A percentile compares a stretch with the other conserved stretches of the same genome.
Conservation (phyloP, 2,888 invertebrate species). For the Ectobius pallidus region DNA sequence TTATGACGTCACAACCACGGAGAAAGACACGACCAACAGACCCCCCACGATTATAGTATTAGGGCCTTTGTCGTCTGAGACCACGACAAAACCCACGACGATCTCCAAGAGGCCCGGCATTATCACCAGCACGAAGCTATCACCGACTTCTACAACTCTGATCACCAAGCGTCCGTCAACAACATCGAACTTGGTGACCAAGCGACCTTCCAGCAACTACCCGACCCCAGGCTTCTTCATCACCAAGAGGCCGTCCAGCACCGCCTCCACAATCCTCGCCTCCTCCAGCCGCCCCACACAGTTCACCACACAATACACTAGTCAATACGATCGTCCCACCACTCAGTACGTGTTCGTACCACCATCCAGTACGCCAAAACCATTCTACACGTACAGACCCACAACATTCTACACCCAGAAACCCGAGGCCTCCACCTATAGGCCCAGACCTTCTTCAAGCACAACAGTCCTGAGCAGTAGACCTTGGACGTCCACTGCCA, state of each 20-base stretch:
- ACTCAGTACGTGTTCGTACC: not conserved
- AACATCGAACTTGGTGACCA: not conserved
- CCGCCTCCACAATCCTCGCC: not conserved
- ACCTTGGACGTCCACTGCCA: constrained; percentile 7
- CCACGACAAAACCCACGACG: constrained; percentile 35
- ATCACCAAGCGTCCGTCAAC: not conserved
- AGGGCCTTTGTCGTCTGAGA: constrained; percentile 52
- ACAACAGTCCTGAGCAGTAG: constrained; percentile 19
- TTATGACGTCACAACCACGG: constrained; percentile 7
- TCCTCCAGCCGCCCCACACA: not conserved
- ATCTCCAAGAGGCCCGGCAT: constrained; percentile 26
- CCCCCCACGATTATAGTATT: constrained; percentile 66
- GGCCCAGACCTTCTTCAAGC: not conserved
- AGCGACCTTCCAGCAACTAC: not conserved
- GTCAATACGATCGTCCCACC: not conserved
- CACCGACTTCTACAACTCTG: not conserved
- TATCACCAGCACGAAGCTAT: constrained; percentile 11
- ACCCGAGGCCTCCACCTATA: not conserved
- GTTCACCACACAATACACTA: not conserved
- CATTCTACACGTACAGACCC: not conserved
- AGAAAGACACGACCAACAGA: constrained; percentile 31
- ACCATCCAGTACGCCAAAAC: not conserved
- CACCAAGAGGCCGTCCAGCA: not conserved
- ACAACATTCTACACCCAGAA: not conserved
- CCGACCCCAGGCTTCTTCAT: not conserved